Evolutionary conservation across 2,113 vertebrate species (phyloP).

Genomic region (Piprites chloris): DNA sequence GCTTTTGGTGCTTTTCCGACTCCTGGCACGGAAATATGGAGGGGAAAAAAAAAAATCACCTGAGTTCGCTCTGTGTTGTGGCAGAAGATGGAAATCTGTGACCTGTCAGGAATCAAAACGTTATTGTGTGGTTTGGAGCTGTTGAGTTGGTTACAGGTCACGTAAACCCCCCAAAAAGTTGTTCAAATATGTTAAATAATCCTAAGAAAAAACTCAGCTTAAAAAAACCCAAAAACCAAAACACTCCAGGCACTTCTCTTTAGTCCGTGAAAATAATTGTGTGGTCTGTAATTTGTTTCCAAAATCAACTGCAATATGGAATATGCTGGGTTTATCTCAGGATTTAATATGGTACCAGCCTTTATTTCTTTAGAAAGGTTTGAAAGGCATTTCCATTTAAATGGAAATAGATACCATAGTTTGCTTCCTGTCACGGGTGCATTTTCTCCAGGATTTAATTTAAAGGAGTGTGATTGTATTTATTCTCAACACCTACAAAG

Average conservation of each 20-base stretch:
- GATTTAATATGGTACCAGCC: neutral
- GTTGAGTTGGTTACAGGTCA: neutral
- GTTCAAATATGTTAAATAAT: neutral
- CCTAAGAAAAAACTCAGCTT: neutral
- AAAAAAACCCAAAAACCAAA: too few relatives aligned
- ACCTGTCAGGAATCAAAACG: neutral
- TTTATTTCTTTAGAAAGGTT: neutral
- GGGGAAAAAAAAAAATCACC: neutral
- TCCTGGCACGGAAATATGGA: neutral
- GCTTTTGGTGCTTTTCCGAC: neutral
- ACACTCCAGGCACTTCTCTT: neutral
- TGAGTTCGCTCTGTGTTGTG: neutral
- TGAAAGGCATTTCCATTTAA: neutral
- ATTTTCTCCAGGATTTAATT: neutral
- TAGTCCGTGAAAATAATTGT: neutral
- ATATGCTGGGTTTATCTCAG: neutral
- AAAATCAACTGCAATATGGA: neutral
- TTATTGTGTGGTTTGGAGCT: neutral
- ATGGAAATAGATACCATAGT: neutral
- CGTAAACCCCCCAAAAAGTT: neutral
- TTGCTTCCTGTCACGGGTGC: neutral
- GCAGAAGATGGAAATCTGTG: neutral
- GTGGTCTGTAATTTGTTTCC: neutral
- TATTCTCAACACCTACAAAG: neutral
- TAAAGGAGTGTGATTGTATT: neutral